Evolutionary conservation across 2,797 vertebrate species (phyloP).

Genomic region (Kryptolebias ocellatus): DNA sequence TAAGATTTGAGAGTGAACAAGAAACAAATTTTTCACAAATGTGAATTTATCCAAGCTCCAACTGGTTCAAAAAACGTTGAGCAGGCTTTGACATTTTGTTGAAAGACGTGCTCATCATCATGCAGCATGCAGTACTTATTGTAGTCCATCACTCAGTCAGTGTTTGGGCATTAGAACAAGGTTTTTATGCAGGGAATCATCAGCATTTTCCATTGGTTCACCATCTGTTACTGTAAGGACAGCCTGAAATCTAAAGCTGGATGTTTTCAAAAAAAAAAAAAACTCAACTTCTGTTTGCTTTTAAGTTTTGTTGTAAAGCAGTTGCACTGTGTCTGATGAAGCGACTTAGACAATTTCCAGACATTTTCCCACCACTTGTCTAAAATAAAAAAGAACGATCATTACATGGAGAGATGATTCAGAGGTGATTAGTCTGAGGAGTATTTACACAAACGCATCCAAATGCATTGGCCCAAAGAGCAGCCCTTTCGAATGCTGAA

Average conservation of each 20-base stretch:
- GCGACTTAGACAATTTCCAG: neutral
- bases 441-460: neutral
- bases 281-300: conserved; percentile 11
- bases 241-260: conserved; percentile 24
- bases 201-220: conserved; percentile 48
- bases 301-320: conserved; percentile 30
- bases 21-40: neutral
- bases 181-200: conserved; percentile 59
- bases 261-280: conserved; percentile 25
- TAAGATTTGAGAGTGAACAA: neutral
- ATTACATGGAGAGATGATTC: conserved; percentile 5
- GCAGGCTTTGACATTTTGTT: conserved; percentile 63
- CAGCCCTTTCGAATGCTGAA: conserved; percentile 38
- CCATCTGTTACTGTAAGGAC: conserved; percentile 57
- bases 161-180: conserved; percentile 51
- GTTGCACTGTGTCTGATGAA: conserved; percentile 7
- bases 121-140: conserved; percentile 49
- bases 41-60: conserved; percentile 19
- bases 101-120: conserved; percentile 60
- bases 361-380: neutral
- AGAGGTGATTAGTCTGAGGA: neutral
- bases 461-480: conserved; percentile 33
- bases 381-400: conserved; percentile 15
- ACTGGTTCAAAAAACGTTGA: conserved; percentile 50
- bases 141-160: conserved; percentile 57